Evolutionary conservation across 1,140 invertebrate genomes (phyloP).

Genomic region (Belonocnema kinseyi): DNA sequence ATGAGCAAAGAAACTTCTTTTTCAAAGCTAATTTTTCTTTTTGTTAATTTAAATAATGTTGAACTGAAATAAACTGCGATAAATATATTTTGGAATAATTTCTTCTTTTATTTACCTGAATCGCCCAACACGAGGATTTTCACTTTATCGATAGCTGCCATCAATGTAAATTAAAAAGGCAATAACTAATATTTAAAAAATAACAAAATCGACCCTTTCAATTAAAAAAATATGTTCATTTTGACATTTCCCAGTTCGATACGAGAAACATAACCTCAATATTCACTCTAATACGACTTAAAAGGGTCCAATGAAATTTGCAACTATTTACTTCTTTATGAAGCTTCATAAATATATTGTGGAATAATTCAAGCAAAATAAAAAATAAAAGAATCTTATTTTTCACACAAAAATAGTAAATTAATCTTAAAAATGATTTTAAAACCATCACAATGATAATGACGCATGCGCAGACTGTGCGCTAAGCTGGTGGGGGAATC

Average conservation of each 20-base stretch:
- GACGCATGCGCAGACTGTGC: not conserved
- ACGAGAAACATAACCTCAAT: conserved; percentile 6
- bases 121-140: conserved; percentile 94
- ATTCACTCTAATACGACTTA: not conserved
- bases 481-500: too few relatives aligned
- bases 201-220: not conserved
- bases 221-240: not conserved
- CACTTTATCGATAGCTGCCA: conserved; percentile 90
- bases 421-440: not conserved
- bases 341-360: too few relatives aligned
- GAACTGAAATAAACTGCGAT: too few relatives aligned
- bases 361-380: too few relatives aligned
- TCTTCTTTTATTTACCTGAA: conserved; percentile 81
- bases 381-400: too few relatives aligned
- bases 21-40: too few relatives aligned
- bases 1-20: too few relatives aligned
- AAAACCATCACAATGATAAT: not conserved
- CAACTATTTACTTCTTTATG: too few relatives aligned
- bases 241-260: not conserved
- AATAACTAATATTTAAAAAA: not conserved
- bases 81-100: conserved; percentile 27
- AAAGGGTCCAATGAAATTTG: too few relatives aligned
- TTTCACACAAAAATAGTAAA: too few relatives aligned
- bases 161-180: conserved; percentile 59
- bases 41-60: too few relatives aligned